Base-by-base conservation (phyloP, 2,113 vertebrate genomes). In the Gallinago jamesoni region DNA sequence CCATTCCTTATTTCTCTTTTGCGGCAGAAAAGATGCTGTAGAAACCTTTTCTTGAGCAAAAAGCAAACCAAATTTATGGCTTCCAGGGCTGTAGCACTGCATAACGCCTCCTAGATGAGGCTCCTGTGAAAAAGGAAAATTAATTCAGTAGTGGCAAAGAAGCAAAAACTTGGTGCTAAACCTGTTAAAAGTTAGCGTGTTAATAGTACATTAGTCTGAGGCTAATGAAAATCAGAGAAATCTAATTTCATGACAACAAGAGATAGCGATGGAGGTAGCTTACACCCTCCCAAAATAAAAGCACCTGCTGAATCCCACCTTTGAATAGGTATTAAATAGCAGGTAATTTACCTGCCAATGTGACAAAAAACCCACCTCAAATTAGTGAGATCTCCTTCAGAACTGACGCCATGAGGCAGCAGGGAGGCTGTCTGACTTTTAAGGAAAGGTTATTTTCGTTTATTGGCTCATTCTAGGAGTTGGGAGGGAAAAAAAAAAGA, bases 241-340 rank as follows among this genome's bases (percentile, higher is more conserved):
- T 21, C 37, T 47, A 27, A 60, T 10, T 37, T 23, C 20, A n/a
- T 55, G 31, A 50, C 69, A 76, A 66, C 43, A 50, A 56, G 30
- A 37, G 45, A 1, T 9, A 16, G 6, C 0, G 1, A n/a, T 20
- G 30, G 62, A 60, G 21, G 37, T 14, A 66, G 27, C 12, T 80
- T 53, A 55, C 19, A 27, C n/a, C 4, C 45, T 70, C 39, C 2
- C 3, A 68, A 85, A 92, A 66, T 7, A 43, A 37, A 37, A 53
- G 43, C 2, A 4, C 43, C 35, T 28, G 66, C 70, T n/a, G 37
- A 88, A 53, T 33, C 3, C 4, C 23, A 25, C 9, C 23, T 47
- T 59, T 39, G 52, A 60, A 30, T 5, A 4, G 20, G 14, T 14
- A 70, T 48, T 75, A 66, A 84, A 70, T 21, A 84, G 43, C 43